Evolutionary conservation across 2,113 vertebrate genomes (phyloP), one percentile per base, ranked within the genome.

Genomic region (Lota lota): DNA sequence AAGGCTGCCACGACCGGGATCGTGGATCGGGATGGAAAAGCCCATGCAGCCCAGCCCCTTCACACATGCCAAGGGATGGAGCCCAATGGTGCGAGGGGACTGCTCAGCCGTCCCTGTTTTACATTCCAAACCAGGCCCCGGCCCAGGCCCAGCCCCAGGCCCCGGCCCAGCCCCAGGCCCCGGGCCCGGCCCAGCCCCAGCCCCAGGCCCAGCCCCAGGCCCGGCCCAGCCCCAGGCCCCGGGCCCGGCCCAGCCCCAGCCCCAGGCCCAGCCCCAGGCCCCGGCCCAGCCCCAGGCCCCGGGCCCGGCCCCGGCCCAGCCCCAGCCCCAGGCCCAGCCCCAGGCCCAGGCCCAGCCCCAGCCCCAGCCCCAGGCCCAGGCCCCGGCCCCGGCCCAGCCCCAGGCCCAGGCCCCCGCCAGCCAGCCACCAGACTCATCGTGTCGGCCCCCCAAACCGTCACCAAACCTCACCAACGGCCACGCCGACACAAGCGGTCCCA

Each of bases 71-170:
- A 19, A 74, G 28, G 47, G 51, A 65, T 21, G 14, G 40, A 56
- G 53, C 14, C 10, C 36, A 40, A n/a, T 57, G 66, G 64, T 57
- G 57, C 75, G 61, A 33, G 22, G 10, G 69, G 70, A 14, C 50
- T 40, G 21, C 63, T 14, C 57, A 64, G 20, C 19, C 11, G 17
- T 54, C 36, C 20, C 54, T 24, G 47, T 58, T 40, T 57, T 51
- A 21, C 66, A 69, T 69, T 82, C 67, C 64, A 79, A 64, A 67
- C 65, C 64, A 77, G 11, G 53, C 59, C 4, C 66, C 58, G 28
- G 28, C 28, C 28, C 2, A 4, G n/a, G n/a, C n/a, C n/a, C n/a
- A n/a, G n/a, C n/a, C n/a, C 65, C 64, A 77, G 11, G 53, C 59
- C 4, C 66, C 58, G 28, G 28, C 28, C 28, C 2, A 4, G n/a